Evolutionary conservation across 2,113 vertebrate species (phyloP).

Genomic region (Aptenodytes patagonicus): DNA sequence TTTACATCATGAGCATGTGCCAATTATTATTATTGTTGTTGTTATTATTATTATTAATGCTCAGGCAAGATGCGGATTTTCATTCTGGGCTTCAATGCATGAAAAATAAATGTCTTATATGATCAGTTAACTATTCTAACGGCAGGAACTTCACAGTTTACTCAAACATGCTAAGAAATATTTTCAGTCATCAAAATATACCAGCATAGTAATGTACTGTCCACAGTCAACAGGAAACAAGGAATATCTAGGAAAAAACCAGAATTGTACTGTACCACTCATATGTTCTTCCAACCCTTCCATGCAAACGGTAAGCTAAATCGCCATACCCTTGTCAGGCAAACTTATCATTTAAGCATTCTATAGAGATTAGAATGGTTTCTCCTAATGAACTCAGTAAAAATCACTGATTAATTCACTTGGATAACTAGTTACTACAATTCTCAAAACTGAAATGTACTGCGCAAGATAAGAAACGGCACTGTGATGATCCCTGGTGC

Average conservation of each 20-base stretch:
- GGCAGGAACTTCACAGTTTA: background rate
- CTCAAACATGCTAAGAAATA: background rate
- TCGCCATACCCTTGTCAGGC: background rate
- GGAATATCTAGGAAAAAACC: background rate
- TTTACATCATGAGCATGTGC: background rate
- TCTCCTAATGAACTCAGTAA: background rate
- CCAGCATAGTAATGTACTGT: background rate
- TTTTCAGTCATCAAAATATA: background rate
- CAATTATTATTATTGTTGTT: background rate
- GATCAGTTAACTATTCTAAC: background rate
- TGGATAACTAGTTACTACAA: background rate
- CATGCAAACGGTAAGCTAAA: background rate
- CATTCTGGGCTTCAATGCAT: background rate
- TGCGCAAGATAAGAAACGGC: background rate
- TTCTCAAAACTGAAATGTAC: background rate
- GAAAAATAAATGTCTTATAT: background rate
- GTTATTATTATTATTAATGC: background rate
- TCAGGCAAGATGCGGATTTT: background rate
- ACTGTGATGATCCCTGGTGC: background rate
- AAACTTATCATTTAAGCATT: background rate
- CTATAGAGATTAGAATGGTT: background rate
- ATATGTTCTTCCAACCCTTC: background rate
- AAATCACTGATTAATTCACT: background rate
- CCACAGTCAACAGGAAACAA: background rate
- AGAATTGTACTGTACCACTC: background rate